A percentile compares a stretch with the other conserved stretches of the same genome.
phyloP scores from a whole-genome alignment of 2,888 invertebrate species.

The Vesta saturnalis region DNA sequence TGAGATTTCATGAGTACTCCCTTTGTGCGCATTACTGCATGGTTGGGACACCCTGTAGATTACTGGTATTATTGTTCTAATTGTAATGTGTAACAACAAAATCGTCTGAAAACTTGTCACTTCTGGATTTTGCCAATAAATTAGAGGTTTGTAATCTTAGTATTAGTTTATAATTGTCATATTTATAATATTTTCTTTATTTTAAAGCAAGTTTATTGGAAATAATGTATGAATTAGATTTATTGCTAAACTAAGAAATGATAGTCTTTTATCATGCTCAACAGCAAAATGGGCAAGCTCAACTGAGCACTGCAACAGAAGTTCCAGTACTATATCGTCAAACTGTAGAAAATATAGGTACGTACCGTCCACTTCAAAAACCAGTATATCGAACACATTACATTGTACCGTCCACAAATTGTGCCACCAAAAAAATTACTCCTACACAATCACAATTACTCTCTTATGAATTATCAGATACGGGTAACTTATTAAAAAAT shows the following conservation, averaged over 20 bases:
- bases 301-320: conserved; percentile 51
- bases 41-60: too few relatives aligned
- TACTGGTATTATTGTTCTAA: too few relatives aligned
- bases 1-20: too few relatives aligned
- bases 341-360: conserved; percentile 61
- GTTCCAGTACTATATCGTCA: conserved; percentile 59
- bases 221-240: too few relatives aligned
- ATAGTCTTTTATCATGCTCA: neutral
- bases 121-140: too few relatives aligned
- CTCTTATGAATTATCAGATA: conserved; percentile 22
- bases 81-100: too few relatives aligned
- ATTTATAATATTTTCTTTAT: conserved; percentile 6
- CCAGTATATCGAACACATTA: conserved; percentile 56
- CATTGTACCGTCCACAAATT: conserved; percentile 59
- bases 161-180: too few relatives aligned
- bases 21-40: too few relatives aligned
- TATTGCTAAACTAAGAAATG: too few relatives aligned
- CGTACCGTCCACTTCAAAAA: conserved; percentile 60
- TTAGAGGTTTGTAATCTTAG: too few relatives aligned
- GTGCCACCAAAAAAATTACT: conserved; percentile 57
- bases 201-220: too few relatives aligned
- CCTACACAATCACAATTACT: conserved; percentile 42
- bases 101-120: too few relatives aligned
- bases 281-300: conserved; percentile 57
- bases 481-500: conserved; percentile 20